Evolutionary conservation across 2,888 invertebrate species (phyloP), one percentile per base, ranked within the genome.

Genomic region (Stomorhina lunata): DNA sequence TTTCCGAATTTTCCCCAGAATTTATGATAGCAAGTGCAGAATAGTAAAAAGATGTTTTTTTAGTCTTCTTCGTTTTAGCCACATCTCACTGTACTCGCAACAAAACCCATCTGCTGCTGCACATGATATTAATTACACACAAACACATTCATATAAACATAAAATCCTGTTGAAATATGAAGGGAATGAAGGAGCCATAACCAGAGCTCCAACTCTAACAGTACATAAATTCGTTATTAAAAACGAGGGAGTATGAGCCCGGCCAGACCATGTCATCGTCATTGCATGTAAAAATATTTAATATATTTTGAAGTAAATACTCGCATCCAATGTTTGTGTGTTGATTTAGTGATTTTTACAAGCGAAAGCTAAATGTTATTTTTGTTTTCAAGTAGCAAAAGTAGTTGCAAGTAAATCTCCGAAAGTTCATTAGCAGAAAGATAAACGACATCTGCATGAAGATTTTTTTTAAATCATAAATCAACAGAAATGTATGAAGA

Each of bases 391-490:
- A 57, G 57, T 10, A 53, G n/a, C n/a, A 37, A n/a, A n/a, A 45
- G 22, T 22, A 25, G 37, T 37, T 27, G 40, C 15, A 63, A 63
- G 63, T 43, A 45, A 63, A 63, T 63, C 63, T 43, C 43, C 43
- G 17, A 63, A 63, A 63, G 43, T 63, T 63, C 29, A 43, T 63
- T 63, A 29, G 63, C 43, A 43, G 17, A 43, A 63, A 43, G 27
- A 63, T 63, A 43, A 43, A 43, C 17, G 43, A 63, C 63, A 63
- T 63, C 15, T 63, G 63, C 63, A 63, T 61, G 59, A 40, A 61
- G 59, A 61, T 61, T 61, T 34, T 61, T 37, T 17, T 22, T 40
- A 61, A 61, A 29, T 29, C 63, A 43, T 43, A 63, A 63, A 63
- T 63, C 43, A 43, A 27, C 15, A 43, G 43, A 43, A 15, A 15